Evolutionary conservation across 1,140 invertebrate genomes (phyloP), one percentile per base, ranked within the genome.

Genomic region (Paramacrobiotus metropolitanus): DNA sequence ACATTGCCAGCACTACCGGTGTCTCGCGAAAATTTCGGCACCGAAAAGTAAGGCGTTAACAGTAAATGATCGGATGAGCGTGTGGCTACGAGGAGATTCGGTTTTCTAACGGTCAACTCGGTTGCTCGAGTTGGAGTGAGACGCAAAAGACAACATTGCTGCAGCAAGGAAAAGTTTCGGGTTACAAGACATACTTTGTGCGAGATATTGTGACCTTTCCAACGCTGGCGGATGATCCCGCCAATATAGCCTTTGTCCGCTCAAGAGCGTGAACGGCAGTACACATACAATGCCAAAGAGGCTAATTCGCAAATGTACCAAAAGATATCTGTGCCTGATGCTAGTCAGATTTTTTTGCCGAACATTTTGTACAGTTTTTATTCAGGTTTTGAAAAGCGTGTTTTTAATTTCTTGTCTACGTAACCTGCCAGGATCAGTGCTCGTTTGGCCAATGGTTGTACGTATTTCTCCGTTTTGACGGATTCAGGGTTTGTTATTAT

Each of bases 171-270:
- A 78, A 82, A 24, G 87, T 94, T 1, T 82, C 86, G 67, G 88
- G 88, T 2, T 93, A 89, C 76, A 81, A 85, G 48, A 86, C 87
- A 30, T 79, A 85, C 0, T 90, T 92, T 69, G 84, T 92, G 59
- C 86, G 91, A 70, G 86, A 86, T 69, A 82, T 91, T 55, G 82
- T 86, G 67, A 79, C 83, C 65, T 93, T 85, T 75, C 88, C 90
- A 0, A 84, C 89, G 67, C 74, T 95, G 4, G 88, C 90, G 2
- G 90, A 94, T 69, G 90, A 96, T 74, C 88, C 88, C n/a, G 88
- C 87, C 31, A 96, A 94, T 74, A 84, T 96, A 3, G 81, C 83
- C 29, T 90, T 92, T 28, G 15, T 55, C 48, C 15, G 48, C n/a
- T n/a, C n/a, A n/a, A n/a, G n/a, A n/a, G n/a, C n/a, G n/a, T n/a